Percentiles rank a stretch among this genome's conserved stretches.
Conservation (phyloP, 2,888 invertebrate genomes). For the Tuta absoluta region DNA sequence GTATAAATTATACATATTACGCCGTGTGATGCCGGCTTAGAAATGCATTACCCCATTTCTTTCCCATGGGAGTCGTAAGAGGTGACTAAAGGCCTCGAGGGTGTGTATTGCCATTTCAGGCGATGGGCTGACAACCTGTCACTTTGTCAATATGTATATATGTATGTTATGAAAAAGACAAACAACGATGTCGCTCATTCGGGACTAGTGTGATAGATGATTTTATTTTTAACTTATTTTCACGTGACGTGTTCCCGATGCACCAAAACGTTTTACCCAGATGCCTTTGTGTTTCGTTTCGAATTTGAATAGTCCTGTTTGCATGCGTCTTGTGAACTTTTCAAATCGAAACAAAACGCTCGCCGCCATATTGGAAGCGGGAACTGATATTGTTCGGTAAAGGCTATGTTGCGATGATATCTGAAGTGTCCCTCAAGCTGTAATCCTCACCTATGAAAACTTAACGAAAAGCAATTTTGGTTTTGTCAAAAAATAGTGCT, state of each 20-base stretch:
- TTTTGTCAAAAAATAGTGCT: no score
- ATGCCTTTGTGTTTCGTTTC: background rate
- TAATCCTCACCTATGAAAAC: no score
- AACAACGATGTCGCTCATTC: background rate
- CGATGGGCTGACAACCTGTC: no score
- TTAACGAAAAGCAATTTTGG: no score
- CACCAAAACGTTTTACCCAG: background rate
- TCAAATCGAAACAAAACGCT: slow-evolving; percentile 22
- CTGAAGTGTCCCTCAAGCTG: no score
- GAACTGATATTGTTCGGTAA: slow-evolving; percentile 57
- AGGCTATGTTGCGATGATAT: background rate
- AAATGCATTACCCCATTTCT: no score
- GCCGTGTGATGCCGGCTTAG: no score
- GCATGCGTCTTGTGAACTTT: slow-evolving; percentile 11
- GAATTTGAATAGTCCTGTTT: background rate
- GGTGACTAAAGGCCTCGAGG: no score
- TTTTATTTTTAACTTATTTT: background rate
- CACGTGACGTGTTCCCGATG: background rate
- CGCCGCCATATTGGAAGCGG: slow-evolving; percentile 60
- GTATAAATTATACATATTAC: no score
- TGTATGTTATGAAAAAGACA: background rate
- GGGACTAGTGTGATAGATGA: background rate
- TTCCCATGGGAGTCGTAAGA: no score
- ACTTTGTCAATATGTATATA: no score
- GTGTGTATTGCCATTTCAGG: no score